A percentile compares a stretch with the other conserved stretches of the same genome.
These are phyloP conservation scores for Drosophila paulistorum DNA, from an alignment of 1,140 invertebrate species.

Conservation along the genomic window DNA sequence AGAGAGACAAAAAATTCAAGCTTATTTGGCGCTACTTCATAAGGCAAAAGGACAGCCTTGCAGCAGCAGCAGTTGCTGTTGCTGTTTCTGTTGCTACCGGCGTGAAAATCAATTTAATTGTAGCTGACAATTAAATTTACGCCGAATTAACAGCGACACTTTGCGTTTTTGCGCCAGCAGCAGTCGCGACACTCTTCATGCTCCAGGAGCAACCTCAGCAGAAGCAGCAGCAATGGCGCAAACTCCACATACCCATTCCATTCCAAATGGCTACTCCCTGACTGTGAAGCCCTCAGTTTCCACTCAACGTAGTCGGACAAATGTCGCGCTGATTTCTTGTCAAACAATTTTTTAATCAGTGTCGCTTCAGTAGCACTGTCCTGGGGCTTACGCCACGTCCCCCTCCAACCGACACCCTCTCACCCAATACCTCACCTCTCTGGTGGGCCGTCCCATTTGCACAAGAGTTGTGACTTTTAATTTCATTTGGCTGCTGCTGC, in stretches of 20 bases:
- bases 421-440: background rate
- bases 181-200: background rate
- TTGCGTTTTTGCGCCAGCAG: slow-evolving; percentile 38
- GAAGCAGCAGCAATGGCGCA: too few relatives aligned
- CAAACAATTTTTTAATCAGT: slow-evolving; percentile 82
- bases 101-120: slow-evolving; percentile 81
- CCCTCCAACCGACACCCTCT: background rate
- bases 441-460: background rate
- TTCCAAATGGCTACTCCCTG: background rate
- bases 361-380: slow-evolving; percentile 70
- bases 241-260: too few relatives aligned
- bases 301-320: slow-evolving; percentile 49
- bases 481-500: slow-evolving; percentile 50
- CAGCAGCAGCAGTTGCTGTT: slow-evolving; percentile 23
- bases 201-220: background rate
- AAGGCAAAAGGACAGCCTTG: background rate
- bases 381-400: slow-evolving; percentile 15
- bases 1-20: slow-evolving; percentile 44
- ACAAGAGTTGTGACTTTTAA: slow-evolving; percentile 51
- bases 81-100: slow-evolving; percentile 40
- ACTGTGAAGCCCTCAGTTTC: background rate
- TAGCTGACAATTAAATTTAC: slow-evolving; percentile 82
- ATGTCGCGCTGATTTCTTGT: slow-evolving; percentile 79
- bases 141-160: slow-evolving; percentile 77
- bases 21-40: slow-evolving; percentile 63